Conservation (phyloP, 2,888 invertebrate genomes). For the Thysanoteuthis rhombus region DNA sequence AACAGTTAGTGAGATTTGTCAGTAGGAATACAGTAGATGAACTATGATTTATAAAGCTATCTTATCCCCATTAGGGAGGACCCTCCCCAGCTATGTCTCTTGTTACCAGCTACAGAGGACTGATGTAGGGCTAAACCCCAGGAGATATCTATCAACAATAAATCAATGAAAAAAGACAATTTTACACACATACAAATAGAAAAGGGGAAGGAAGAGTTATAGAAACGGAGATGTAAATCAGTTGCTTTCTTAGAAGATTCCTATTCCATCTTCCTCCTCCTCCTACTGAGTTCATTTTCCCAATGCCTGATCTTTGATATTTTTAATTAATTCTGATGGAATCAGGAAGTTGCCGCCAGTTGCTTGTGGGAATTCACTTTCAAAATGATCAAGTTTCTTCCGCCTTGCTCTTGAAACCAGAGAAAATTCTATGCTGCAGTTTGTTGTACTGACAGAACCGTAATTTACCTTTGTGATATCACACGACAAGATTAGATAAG, state of each 20-base stretch:
- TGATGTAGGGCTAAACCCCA: neutral
- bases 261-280: neutral
- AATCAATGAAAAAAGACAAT: neutral
- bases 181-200: neutral
- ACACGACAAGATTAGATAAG: neutral
- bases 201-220: neutral
- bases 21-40: too few relatives aligned
- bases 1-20: too few relatives aligned
- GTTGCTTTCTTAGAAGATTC: neutral
- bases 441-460: neutral
- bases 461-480: neutral
- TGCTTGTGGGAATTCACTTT: neutral
- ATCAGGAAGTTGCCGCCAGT: neutral
- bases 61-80: too few relatives aligned
- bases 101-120: neutral
- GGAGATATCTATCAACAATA: neutral
- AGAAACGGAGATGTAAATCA: neutral
- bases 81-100: too few relatives aligned
- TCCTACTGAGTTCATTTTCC: neutral
- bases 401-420: neutral
- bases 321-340: neutral
- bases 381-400: neutral
- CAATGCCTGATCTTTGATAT: neutral
- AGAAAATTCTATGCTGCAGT: neutral
- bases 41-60: too few relatives aligned